Conservation (phyloP, 2,888 invertebrate species). For the Limnephilus auricula region DNA sequence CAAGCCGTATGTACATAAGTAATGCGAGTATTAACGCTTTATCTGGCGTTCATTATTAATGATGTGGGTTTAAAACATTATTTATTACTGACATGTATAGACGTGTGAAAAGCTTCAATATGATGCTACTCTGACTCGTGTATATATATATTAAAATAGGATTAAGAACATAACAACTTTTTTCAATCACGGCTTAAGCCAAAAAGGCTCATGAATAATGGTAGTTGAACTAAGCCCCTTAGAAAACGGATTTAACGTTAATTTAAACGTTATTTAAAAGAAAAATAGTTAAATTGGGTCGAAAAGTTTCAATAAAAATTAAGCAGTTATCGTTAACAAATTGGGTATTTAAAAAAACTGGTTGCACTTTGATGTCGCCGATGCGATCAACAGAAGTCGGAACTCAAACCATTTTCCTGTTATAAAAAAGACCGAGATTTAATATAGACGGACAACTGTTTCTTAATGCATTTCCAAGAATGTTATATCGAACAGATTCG, state of each 20-base stretch:
- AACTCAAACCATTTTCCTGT: background rate
- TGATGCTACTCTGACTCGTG: background rate
- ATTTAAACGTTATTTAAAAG: background rate
- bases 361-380: background rate
- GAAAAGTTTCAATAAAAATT: background rate
- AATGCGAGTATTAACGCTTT: background rate
- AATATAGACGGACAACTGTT: background rate
- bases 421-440: background rate
- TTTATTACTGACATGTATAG: background rate
- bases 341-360: background rate
- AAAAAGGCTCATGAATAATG: background rate
- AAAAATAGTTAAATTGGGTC: background rate
- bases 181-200: background rate
- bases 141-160: background rate
- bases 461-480: constrained; percentile 16
- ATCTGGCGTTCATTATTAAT: background rate
- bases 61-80: background rate
- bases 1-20: background rate
- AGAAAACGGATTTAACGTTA: background rate
- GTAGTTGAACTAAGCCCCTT: background rate
- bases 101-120: background rate
- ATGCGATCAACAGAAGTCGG: background rate
- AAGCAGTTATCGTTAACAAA: background rate
- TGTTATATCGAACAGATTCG: background rate
- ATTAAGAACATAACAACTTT: background rate